phyloP scores from a whole-genome alignment of 1,140 invertebrate genomes.

The Whitmania pigra region DNA sequence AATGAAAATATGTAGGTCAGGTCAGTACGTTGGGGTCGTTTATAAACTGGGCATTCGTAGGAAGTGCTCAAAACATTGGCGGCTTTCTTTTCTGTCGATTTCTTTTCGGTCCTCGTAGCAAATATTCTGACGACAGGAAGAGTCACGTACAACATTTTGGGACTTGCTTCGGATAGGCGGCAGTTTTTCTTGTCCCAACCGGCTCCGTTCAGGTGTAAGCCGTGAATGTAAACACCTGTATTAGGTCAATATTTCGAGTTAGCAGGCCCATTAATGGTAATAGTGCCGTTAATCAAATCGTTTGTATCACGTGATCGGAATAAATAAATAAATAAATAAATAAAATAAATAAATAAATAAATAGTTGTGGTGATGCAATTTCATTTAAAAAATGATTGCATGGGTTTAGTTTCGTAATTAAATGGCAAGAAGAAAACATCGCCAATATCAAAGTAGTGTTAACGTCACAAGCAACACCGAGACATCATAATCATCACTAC shows the following conservation, averaged over 20 bases:
- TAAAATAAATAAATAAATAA: too few species aligned
- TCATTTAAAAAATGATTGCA: slow-evolving; percentile 1
- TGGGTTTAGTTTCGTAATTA: not conserved
- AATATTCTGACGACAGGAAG: slow-evolving; percentile 62
- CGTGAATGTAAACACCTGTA: slow-evolving; percentile 41
- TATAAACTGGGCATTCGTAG: slow-evolving; percentile 92
- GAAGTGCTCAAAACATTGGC: slow-evolving; percentile 52
- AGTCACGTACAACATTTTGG: slow-evolving; percentile 39
- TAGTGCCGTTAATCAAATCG: not conserved
- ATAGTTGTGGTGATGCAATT: not conserved
- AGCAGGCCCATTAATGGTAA: not conserved
- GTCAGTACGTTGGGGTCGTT: slow-evolving; percentile 82
- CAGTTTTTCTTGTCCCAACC: slow-evolving; percentile 40
- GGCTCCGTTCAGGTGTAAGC: slow-evolving; percentile 40
- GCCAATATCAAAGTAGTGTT: not conserved
- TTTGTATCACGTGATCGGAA: not conserved
- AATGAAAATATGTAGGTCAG: slow-evolving; percentile 92
- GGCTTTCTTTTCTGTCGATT: not conserved
- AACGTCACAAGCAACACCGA: not conserved
- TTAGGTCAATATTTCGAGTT: not conserved
- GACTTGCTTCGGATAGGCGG: slow-evolving; percentile 38
- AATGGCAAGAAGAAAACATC: not conserved
- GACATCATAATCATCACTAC: not conserved
- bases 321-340: not conserved
- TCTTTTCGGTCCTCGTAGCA: slow-evolving; percentile 58